A percentile compares a stretch with the other conserved stretches of the same genome.
phyloP scores from a whole-genome alignment of 2,797 vertebrate species.

The Xiphophorus birchmanni region DNA sequence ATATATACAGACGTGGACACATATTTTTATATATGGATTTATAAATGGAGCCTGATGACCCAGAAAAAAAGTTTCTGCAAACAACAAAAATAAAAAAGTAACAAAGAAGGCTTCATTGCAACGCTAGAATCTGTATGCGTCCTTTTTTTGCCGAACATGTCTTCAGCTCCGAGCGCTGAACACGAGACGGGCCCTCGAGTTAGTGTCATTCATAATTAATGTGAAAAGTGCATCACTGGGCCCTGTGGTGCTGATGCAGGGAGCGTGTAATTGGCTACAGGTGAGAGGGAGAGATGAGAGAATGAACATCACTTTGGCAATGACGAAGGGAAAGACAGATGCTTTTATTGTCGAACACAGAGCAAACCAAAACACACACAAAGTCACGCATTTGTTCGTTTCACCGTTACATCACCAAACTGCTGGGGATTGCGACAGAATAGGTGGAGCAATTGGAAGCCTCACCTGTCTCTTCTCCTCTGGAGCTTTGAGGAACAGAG shows the following conservation, averaged over 20 bases:
- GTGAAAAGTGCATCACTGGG: slow-evolving; percentile 41
- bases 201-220: slow-evolving; percentile 65
- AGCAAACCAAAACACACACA: slow-evolving; percentile 10
- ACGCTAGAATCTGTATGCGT: background rate
- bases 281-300: slow-evolving; percentile 21
- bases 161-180: slow-evolving; percentile 33
- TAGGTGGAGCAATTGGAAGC: background rate
- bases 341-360: background rate
- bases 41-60: background rate
- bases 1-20: background rate
- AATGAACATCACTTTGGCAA: slow-evolving; percentile 18
- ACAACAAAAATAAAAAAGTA: background rate
- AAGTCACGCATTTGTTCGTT: background rate
- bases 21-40: background rate
- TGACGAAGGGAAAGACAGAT: slow-evolving; percentile 22
- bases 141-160: slow-evolving; percentile 11
- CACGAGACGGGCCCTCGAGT: slow-evolving; percentile 34
- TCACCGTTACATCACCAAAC: slow-evolving; percentile 22
- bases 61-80: slow-evolving; percentile 6
- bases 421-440: slow-evolving; percentile 10
- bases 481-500: slow-evolving; percentile 96
- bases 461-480: slow-evolving; percentile 97
- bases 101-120: slow-evolving; percentile 2
- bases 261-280: slow-evolving; percentile 36
- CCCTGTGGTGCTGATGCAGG: slow-evolving; percentile 40